A percentile compares a stretch with the other conserved stretches of the same genome.
phyloP scores from a whole-genome alignment of 1,140 invertebrate genomes.

The Heliconius melpomene region DNA sequence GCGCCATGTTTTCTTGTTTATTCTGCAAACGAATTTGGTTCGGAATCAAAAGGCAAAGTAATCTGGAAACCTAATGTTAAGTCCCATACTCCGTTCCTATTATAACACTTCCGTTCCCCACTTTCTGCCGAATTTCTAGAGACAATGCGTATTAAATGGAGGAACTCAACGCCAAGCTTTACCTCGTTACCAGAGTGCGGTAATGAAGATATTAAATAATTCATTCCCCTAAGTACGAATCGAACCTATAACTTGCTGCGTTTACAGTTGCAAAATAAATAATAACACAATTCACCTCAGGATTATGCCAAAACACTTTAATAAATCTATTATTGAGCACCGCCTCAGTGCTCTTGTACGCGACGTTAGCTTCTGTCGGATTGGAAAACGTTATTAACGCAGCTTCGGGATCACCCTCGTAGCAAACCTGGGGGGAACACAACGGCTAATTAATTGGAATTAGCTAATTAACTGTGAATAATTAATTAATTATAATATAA shows the following conservation, averaged over 20 bases:
- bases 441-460: slow-evolving; percentile 1
- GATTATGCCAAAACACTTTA: slow-evolving; percentile 91
- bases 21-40: slow-evolving; percentile 50
- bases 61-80: too few relatives aligned
- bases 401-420: slow-evolving; percentile 94
- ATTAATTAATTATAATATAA: neutral
- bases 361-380: slow-evolving; percentile 94
- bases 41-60: too few relatives aligned
- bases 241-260: too few relatives aligned
- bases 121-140: too few relatives aligned
- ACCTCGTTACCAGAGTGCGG: too few relatives aligned
- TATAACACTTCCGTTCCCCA: too few relatives aligned
- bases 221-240: too few relatives aligned
- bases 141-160: too few relatives aligned
- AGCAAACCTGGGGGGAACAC: slow-evolving; percentile 85
- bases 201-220: too few relatives aligned
- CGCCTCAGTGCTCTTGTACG: slow-evolving; percentile 96
- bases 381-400: slow-evolving; percentile 95
- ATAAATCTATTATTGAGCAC: slow-evolving; percentile 97
- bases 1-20: slow-evolving; percentile 83
- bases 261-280: neutral
- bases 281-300: slow-evolving; percentile 63
- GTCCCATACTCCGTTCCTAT: too few relatives aligned
- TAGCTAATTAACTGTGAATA: slow-evolving; percentile 6
- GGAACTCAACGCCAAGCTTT: too few relatives aligned